phyloP scores from a whole-genome alignment of 2,888 invertebrate species.

The Drosophila algonquin region DNA sequence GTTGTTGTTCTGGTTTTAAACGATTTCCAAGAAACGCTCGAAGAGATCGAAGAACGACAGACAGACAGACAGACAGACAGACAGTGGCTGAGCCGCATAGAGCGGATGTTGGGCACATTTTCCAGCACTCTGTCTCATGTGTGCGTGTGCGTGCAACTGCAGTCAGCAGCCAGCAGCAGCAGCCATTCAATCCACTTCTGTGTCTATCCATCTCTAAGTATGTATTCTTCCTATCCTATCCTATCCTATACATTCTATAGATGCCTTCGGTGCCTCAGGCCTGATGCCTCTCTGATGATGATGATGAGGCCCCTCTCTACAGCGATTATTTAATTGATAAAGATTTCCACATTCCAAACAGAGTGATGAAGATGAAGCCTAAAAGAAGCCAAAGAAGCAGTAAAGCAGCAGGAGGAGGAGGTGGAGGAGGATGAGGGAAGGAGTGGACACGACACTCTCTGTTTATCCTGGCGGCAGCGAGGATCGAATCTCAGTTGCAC shows the following conservation, averaged over 20 bases:
- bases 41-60: slow-evolving; percentile 46
- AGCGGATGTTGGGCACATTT: slow-evolving; percentile 66
- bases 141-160: slow-evolving; percentile 24
- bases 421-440: slow-evolving; percentile 1
- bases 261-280: slow-evolving; percentile 35
- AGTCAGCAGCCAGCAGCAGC: slow-evolving; percentile 2
- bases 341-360: slow-evolving; percentile 66
- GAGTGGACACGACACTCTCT: slow-evolving; percentile 34
- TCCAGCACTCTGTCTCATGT: slow-evolving; percentile 34
- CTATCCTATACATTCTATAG: slow-evolving; percentile 12
- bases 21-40: slow-evolving; percentile 72
- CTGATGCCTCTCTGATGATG: slow-evolving; percentile 30
- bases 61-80: not conserved
- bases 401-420: slow-evolving; percentile 12
- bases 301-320: slow-evolving; percentile 39
- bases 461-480: slow-evolving; percentile 63
- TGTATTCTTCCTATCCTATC: slow-evolving; percentile 1
- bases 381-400: slow-evolving; percentile 58
- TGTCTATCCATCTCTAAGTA: slow-evolving; percentile 28
- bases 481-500: slow-evolving; percentile 72
- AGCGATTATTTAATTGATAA: slow-evolving; percentile 73
- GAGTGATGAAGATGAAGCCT: slow-evolving; percentile 30
- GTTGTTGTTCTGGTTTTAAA: slow-evolving; percentile 65
- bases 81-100: slow-evolving; percentile 36
- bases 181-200: slow-evolving; percentile 26